Base-by-base conservation (phyloP, 2,797 vertebrate species). In the Siniperca scherzeri region DNA sequence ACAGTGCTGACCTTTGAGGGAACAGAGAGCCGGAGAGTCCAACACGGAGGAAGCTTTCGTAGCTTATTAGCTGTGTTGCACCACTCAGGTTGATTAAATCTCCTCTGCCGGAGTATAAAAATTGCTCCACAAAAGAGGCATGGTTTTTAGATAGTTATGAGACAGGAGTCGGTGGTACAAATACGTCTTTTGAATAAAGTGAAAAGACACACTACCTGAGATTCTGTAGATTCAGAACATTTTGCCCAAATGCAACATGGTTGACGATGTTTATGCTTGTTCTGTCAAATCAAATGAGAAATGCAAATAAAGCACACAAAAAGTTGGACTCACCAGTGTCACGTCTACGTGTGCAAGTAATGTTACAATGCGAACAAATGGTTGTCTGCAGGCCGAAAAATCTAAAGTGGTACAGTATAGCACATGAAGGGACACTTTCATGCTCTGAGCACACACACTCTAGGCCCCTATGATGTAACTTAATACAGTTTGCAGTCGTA, bases 401-500 rank as follows among this genome's bases (percentile, higher is more conserved):
- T 79, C 61, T 79, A 86, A 88, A 82, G 53, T 82, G 83, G 25
- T 14, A 33, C 44, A 67, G 46, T 70, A n/a, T 40, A 77, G 73
- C 55, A 90, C 80, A 78, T 78, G 52, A 62, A 73, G 42, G 57
- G 74, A 61, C 60, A 77, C 57, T 44, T 50, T 70, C 76, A 89
- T 66, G 62, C 77, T 17, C 64, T 56, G 16, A 33, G 71, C 59
- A 74, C 71, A 42, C 56, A 71, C 74, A 57, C 66, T 7, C 22
- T 11, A 33, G 9, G 57, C 38, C 8, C 44, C 70, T 25, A 10
- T 83, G 40, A 84, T 78, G 78, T 84, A 69, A 78, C 67, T 74
- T 90, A 89, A 87, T 89, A 74, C 57, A 82, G 64, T 82, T 76
- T 84, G 66, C 71, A 89, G 74, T 62, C 36, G 21, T 82, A 78